phyloP scores from a whole-genome alignment of 2,888 invertebrate species.

The Pyrrhia umbra region DNA sequence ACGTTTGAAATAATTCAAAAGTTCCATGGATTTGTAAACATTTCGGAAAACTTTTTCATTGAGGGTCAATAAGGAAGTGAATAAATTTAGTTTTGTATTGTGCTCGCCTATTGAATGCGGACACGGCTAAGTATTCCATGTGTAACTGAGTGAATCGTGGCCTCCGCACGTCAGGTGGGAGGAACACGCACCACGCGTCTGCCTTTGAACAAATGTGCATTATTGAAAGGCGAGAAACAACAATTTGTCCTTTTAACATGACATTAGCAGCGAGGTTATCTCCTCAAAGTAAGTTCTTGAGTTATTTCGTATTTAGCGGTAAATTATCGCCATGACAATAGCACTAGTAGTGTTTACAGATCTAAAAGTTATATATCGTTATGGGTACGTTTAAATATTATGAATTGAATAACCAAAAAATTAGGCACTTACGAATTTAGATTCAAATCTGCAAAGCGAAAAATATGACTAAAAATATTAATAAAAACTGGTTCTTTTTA shows the following conservation, averaged over 20 bases:
- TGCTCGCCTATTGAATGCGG: constrained; percentile 49
- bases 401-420: not conserved
- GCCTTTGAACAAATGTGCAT: constrained; percentile 79
- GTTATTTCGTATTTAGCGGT: constrained; percentile 35
- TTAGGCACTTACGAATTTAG: too few relatives aligned
- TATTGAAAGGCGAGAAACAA: constrained; percentile 74
- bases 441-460: not conserved
- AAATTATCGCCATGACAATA: constrained; percentile 9
- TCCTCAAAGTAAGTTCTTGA: constrained; percentile 79
- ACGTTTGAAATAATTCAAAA: constrained; percentile 21
- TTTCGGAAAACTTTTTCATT: constrained; percentile 35
- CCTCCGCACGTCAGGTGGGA: constrained; percentile 72
- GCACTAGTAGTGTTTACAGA: constrained; percentile 21
- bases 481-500: not conserved
- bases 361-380: constrained; percentile 2
- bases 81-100: constrained; percentile 27
- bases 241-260: constrained; percentile 78
- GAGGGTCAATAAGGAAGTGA: constrained; percentile 44
- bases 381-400: not conserved
- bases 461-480: not conserved
- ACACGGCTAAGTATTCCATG: constrained; percentile 51
- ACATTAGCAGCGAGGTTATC: constrained; percentile 83
- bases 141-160: constrained; percentile 71
- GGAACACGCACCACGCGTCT: constrained; percentile 69
- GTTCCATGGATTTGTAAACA: constrained; percentile 19